Base-by-base conservation (phyloP, 2,888 invertebrate genomes). In the Adelognathus sp. region DNA sequence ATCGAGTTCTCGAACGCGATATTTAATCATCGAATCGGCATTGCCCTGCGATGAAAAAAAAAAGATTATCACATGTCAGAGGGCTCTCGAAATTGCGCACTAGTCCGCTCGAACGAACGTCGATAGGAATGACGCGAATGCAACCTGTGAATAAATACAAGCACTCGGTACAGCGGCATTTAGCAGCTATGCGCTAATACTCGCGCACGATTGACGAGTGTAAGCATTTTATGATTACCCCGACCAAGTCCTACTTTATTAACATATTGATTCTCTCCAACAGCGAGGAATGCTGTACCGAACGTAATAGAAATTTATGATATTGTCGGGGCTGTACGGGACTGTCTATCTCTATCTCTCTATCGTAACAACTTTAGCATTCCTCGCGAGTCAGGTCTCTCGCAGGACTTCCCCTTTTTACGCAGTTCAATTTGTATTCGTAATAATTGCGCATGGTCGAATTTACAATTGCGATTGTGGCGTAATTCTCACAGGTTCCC, bases 231-330 rank as follows among this genome's bases (percentile, higher is more conserved):
- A 54, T 54, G 61, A 56, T 72, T 66, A 50, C 46, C n/a, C 46
- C 77, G 72, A 33, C 58, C 63, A 73, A 73, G 63, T 78, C 46
- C 46, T 1, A 46, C 60, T 74, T 64, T 66, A 79, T 74, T 79
- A 79, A 66, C 74, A 79, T 74, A 79, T 79, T 66, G 70, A 79
- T 79, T 74, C 70, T 36, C 74, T 58, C 16, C n/a, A 44, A 66
- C 24, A 44, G 54, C 36, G 60, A 52, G 78, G 78, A 79, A 79
- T 79, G 78, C 66, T 39, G 78, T 70, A 64, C 70, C 27, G 60
- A 66, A 73, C 41, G 58, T 60, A 67, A 71, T 79, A 79, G 67
- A 71, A 79, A 75, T 75, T 71, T 79, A 75, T 75, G 66, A 72
- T 76, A 79, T 79, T 72, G 67, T 71, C 67, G 61, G 50, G 41